Conservation (phyloP, 2,888 invertebrate genomes). For the Monochamus alternatus region DNA sequence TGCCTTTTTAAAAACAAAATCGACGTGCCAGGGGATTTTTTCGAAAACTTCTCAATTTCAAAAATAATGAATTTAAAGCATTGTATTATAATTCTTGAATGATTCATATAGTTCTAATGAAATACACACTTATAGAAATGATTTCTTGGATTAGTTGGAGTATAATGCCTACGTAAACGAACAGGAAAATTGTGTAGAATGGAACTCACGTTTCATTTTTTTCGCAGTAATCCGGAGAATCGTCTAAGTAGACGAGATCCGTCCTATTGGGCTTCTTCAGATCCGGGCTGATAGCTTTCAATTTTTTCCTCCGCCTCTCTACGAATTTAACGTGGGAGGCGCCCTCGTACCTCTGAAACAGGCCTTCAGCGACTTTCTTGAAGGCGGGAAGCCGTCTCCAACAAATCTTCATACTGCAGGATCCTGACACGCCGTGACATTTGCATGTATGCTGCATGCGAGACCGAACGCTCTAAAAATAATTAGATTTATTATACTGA, state of each 20-base stretch:
- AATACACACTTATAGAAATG: too few relatives aligned
- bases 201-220: conserved; percentile 83
- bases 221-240: conserved; percentile 94
- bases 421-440: conserved; percentile 95
- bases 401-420: conserved; percentile 91
- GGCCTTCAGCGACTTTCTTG: conserved; percentile 82
- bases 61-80: too few relatives aligned
- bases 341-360: conserved; percentile 88
- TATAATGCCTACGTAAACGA: too few relatives aligned
- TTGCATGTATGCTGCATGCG: conserved; percentile 92
- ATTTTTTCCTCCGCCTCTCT: conserved; percentile 76
- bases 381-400: conserved; percentile 90
- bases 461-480: conserved; percentile 77
- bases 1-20: too few relatives aligned
- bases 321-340: conserved; percentile 87
- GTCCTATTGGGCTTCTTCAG: conserved; percentile 91
- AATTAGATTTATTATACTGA: background rate
- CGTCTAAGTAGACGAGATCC: conserved; percentile 92
- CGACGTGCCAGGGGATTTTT: too few relatives aligned
- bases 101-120: too few relatives aligned
- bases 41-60: too few relatives aligned
- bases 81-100: too few relatives aligned
- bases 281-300: conserved; percentile 83
- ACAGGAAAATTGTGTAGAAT: background rate
- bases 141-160: too few relatives aligned